A percentile compares a stretch with the other conserved stretches of the same genome.
Evolutionary conservation across 1,140 invertebrate genomes (phyloP).

Genomic region (Achroia grisella): DNA sequence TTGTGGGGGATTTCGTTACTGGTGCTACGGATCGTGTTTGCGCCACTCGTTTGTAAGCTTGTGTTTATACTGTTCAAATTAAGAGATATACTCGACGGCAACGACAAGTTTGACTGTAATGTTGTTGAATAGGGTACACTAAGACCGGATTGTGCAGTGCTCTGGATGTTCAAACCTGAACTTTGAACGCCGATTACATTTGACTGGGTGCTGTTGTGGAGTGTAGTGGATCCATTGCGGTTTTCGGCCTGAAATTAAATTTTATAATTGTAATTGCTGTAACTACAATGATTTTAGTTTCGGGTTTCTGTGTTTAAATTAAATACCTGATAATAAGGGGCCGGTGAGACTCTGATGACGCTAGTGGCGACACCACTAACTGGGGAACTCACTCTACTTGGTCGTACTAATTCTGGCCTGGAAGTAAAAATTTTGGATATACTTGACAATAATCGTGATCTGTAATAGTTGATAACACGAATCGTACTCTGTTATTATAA

Average conservation of each 20-base stretch:
- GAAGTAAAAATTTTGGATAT: slow-evolving; percentile 7
- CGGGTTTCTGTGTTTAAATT: slow-evolving; percentile 4
- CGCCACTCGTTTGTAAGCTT: slow-evolving; percentile 34
- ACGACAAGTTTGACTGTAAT: slow-evolving; percentile 30
- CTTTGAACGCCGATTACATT: slow-evolving; percentile 42
- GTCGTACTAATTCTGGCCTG: slow-evolving; percentile 76
- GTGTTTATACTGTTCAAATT: slow-evolving; percentile 36
- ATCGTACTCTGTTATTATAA: too few relatives aligned
- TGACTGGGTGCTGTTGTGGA: slow-evolving; percentile 35
- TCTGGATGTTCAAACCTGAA: slow-evolving; percentile 39
- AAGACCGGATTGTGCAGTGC: slow-evolving; percentile 34
- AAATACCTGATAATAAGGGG: slow-evolving; percentile 69
- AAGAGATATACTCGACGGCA: slow-evolving; percentile 41
- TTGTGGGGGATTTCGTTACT: slow-evolving; percentile 50
- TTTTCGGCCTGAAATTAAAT: slow-evolving; percentile 45
- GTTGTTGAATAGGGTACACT: slow-evolving; percentile 24
- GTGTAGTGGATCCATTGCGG: slow-evolving; percentile 43
- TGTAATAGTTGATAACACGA: too few relatives aligned
- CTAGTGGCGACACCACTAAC: slow-evolving; percentile 76
- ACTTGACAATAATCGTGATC: too few relatives aligned
- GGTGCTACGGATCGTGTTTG: slow-evolving; percentile 30
- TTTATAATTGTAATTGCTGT: neutral
- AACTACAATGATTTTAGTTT: neutral
- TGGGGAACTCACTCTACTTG: slow-evolving; percentile 63
- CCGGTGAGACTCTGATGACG: slow-evolving; percentile 87